Conservation (phyloP, 2,797 vertebrate species). For the Meda fulgida region DNA sequence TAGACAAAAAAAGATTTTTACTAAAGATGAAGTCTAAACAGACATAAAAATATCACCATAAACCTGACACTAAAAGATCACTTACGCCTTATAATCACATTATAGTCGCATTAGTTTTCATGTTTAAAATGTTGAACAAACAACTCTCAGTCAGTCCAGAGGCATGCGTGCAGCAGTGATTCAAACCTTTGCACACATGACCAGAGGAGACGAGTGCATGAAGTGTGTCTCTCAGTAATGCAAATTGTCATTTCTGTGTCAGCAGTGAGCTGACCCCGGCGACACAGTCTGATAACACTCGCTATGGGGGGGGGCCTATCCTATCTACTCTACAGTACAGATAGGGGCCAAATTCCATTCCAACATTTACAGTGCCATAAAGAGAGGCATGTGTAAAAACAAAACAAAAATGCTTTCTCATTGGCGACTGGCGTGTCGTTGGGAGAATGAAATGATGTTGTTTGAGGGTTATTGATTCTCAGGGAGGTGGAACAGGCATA, state of each 20-base stretch:
- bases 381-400: background rate
- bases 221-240: constrained; percentile 68
- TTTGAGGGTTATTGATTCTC: background rate
- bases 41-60: background rate
- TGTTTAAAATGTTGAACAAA: background rate
- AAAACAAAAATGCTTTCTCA: background rate
- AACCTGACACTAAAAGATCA: background rate
- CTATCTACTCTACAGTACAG: background rate
- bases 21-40: background rate
- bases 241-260: constrained; percentile 72
- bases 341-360: constrained; percentile 17
- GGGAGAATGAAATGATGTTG: background rate
- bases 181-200: constrained; percentile 61
- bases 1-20: background rate
- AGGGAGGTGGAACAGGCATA: background rate
- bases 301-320: background rate
- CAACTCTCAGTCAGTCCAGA: background rate
- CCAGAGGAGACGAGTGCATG: constrained; percentile 56
- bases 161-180: constrained; percentile 14
- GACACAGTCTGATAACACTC: constrained; percentile 22
- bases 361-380: background rate
- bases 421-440: background rate
- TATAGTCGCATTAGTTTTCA: background rate
- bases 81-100: background rate
- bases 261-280: constrained; percentile 39